phyloP scores from a whole-genome alignment of 2,888 invertebrate genomes.

The Ectropis crepuscularia region DNA sequence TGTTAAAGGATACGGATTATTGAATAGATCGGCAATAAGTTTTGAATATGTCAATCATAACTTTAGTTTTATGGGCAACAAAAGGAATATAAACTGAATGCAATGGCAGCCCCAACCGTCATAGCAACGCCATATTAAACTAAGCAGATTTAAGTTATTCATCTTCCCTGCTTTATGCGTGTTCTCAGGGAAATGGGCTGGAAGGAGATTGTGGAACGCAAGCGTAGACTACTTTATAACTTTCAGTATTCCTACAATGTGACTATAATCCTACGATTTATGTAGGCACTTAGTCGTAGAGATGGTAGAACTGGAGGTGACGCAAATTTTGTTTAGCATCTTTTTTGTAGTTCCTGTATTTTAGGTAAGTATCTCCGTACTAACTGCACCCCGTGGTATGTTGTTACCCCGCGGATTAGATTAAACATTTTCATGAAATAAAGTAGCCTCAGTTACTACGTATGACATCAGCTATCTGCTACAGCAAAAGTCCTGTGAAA shows the following conservation, averaged over 20 bases:
- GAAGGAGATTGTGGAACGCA: slow-evolving; percentile 19
- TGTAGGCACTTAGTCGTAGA: slow-evolving; percentile 7
- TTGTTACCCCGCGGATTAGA: too few relatives aligned
- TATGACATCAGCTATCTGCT: too few relatives aligned
- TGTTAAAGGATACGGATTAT: too few relatives aligned
- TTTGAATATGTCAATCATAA: too few relatives aligned
- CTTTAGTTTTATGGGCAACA: background rate
- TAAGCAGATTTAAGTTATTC: slow-evolving; percentile 26
- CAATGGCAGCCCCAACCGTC: slow-evolving; percentile 11
- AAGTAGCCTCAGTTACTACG: too few relatives aligned
- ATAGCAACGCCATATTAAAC: slow-evolving; percentile 10
- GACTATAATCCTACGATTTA: slow-evolving; percentile 10
- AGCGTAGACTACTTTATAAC: slow-evolving; percentile 13
- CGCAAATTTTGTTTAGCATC: slow-evolving; percentile 1
- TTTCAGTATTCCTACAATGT: slow-evolving; percentile 5
- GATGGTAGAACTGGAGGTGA: slow-evolving; percentile 1
- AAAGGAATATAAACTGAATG: background rate
- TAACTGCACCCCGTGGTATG: too few relatives aligned
- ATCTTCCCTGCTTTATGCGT: slow-evolving; percentile 20
- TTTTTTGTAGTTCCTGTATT: background rate
- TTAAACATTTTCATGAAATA: too few relatives aligned
- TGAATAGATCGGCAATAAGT: too few relatives aligned
- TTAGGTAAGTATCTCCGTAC: background rate
- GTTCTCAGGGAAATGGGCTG: slow-evolving; percentile 16
- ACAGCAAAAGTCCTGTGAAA: too few relatives aligned